phyloP scores from a whole-genome alignment of 2,888 invertebrate genomes.

The Pterostichus niger region DNA sequence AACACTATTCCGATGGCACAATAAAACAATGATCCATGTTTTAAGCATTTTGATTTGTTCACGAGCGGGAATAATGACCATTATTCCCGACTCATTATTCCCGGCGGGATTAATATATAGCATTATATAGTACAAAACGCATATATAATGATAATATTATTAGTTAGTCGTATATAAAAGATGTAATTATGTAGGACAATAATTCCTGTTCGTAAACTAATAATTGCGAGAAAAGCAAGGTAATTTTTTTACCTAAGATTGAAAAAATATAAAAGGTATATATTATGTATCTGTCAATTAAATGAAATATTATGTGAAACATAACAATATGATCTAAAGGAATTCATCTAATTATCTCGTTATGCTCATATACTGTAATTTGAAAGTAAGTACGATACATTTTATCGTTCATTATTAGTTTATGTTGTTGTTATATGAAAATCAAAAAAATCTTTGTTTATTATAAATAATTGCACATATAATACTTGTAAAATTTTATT shows the following conservation, averaged over 20 bases:
- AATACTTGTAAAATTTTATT: conserved; percentile 41
- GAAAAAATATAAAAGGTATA: neutral
- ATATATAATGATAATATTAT: no score
- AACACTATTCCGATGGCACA: no score
- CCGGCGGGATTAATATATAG: no score
- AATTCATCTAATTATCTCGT: conserved; percentile 45
- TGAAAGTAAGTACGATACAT: conserved; percentile 44
- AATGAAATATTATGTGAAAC: conserved; percentile 12
- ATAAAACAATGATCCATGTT: no score
- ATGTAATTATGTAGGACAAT: no score
- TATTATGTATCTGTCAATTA: conserved; percentile 24
- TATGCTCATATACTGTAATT: conserved; percentile 18
- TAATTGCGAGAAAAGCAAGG: no score
- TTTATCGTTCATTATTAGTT: conserved; percentile 45
- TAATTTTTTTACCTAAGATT: neutral
- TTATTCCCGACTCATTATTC: no score
- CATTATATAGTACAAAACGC: no score
- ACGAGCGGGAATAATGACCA: no score
- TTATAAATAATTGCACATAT: conserved; percentile 27
- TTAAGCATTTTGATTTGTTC: no score
- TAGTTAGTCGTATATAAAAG: no score
- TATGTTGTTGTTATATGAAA: neutral
- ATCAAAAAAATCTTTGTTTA: neutral
- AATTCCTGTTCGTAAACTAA: no score
- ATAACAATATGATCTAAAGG: conserved; percentile 16